A percentile compares a stretch with the other conserved stretches of the same genome.
phyloP scores from a whole-genome alignment of 2,888 invertebrate genomes.

The Busseola fusca region DNA sequence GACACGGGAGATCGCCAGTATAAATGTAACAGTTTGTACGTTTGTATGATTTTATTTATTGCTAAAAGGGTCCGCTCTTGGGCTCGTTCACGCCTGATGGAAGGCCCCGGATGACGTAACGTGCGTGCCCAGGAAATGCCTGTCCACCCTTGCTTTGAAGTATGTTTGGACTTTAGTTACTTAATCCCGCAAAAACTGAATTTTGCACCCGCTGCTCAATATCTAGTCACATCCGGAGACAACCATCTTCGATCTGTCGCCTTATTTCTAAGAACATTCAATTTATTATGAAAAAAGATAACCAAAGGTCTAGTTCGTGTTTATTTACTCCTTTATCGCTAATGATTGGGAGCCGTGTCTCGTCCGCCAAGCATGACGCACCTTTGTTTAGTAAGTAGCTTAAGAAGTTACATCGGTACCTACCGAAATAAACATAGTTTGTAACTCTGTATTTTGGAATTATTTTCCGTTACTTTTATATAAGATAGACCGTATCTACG shows the following conservation, averaged over 20 bases:
- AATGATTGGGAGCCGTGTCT: neutral
- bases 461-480: neutral
- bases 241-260: neutral
- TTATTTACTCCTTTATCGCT: conserved; percentile 21
- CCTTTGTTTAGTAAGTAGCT: neutral
- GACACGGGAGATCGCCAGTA: too few relatives aligned
- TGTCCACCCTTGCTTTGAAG: too few relatives aligned
- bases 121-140: too few relatives aligned
- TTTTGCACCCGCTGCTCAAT: conserved; percentile 1
- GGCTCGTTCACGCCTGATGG: too few relatives aligned
- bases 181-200: too few relatives aligned
- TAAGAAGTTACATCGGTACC: neutral
- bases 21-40: too few relatives aligned
- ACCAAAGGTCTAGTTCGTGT: conserved; percentile 18
- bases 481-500: neutral
- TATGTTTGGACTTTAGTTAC: too few relatives aligned
- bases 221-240: neutral
- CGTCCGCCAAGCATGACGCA: neutral
- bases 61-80: too few relatives aligned
- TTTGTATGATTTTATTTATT: too few relatives aligned
- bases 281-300: neutral
- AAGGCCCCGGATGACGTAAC: too few relatives aligned
- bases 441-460: neutral
- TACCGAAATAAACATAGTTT: neutral
- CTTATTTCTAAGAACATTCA: conserved; percentile 8